phyloP scores from a whole-genome alignment of 2,888 invertebrate species.

The Catocala sponsa region DNA sequence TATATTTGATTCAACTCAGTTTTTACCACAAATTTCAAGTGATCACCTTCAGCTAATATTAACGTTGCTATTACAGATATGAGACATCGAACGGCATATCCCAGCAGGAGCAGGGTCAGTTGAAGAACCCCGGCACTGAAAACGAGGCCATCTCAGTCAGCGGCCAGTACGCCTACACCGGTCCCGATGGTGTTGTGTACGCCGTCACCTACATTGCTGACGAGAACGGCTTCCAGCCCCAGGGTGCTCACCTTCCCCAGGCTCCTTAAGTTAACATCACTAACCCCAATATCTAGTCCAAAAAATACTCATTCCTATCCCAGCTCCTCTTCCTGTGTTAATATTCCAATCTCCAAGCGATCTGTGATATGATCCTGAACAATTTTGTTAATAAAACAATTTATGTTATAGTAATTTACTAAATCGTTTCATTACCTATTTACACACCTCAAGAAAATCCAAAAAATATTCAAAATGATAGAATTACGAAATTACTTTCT shows the following conservation, averaged over 20 bases:
- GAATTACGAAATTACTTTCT: neutral
- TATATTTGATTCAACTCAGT: no score
- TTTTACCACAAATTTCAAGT: neutral
- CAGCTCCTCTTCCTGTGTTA: constrained; percentile 52
- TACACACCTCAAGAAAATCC: neutral
- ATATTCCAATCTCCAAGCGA: constrained; percentile 69
- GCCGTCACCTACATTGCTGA: constrained; percentile 82
- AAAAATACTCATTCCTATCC: constrained; percentile 67
- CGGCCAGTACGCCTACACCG: constrained; percentile 73
- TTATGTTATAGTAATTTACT: constrained; percentile 64
- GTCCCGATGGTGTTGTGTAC: constrained; percentile 81
- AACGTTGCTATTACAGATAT: constrained; percentile 49
- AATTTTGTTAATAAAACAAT: constrained; percentile 72
- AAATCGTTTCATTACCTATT: constrained; percentile 38
- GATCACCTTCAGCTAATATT: neutral
- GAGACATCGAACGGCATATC: constrained; percentile 73
- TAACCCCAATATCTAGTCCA: constrained; percentile 67
- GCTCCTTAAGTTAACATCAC: constrained; percentile 49
- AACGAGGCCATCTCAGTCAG: constrained; percentile 65
- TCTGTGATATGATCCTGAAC: constrained; percentile 81
- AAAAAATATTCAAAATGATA: no score
- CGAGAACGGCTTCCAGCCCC: constrained; percentile 86
- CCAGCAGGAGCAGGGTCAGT: constrained; percentile 49
- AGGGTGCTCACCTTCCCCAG: constrained; percentile 70
- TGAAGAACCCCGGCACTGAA: constrained; percentile 68